Conservation (phyloP, 1,140 invertebrate genomes). For the Metopolophium dirhodum region DNA sequence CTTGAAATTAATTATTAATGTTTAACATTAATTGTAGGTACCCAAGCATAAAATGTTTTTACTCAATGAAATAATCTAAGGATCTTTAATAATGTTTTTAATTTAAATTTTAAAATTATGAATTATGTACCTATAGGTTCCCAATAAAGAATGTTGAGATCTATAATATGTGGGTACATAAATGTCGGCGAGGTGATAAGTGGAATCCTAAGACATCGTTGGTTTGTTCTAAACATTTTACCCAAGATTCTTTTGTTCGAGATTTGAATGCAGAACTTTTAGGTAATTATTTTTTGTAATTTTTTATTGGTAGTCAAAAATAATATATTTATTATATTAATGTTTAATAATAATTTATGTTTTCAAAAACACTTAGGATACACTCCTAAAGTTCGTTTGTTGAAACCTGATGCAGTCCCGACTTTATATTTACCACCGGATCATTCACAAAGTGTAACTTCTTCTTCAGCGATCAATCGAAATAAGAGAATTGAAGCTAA, state of each 20-base stretch:
- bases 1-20: too few relatives aligned
- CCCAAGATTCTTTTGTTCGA: background rate
- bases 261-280: background rate
- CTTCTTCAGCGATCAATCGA: background rate
- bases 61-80: too few relatives aligned
- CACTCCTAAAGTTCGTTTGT: background rate
- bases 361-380: background rate
- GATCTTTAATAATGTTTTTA: background rate
- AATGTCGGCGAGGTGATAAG: background rate
- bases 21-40: too few relatives aligned
- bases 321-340: too few relatives aligned
- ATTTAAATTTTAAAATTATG: too few relatives aligned
- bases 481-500: background rate
- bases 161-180: background rate
- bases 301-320: too few relatives aligned
- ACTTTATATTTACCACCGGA: background rate
- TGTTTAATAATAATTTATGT: too few relatives aligned
- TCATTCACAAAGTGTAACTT: background rate
- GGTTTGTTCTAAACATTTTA: background rate
- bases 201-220: background rate
- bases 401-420: background rate
- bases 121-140: background rate
- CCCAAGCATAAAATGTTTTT: too few relatives aligned
- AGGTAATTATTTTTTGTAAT: background rate
- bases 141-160: background rate